phyloP scores from a whole-genome alignment of 2,797 vertebrate genomes.

The Onychomys torridus region DNA sequence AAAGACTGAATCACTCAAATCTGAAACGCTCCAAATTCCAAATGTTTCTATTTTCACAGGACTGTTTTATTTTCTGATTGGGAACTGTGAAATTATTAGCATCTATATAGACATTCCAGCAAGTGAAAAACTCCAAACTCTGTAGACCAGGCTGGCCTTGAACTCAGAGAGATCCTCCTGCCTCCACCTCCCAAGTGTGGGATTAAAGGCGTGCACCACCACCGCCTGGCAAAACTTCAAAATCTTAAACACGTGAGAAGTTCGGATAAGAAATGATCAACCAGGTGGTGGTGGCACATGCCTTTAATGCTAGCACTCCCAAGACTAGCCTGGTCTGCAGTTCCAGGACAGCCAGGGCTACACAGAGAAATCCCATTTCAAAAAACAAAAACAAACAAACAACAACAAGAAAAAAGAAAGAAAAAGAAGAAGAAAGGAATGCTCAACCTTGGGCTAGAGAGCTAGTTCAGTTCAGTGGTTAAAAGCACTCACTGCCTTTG shows the following conservation, averaged over 20 bases:
- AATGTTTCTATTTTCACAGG: neutral
- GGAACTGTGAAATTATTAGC: neutral
- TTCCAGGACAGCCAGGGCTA: neutral
- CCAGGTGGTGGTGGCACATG: neutral
- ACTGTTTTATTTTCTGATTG: neutral
- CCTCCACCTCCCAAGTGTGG: too few relatives aligned
- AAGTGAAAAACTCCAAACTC: neutral
- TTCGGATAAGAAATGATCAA: neutral
- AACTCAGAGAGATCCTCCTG: too few relatives aligned
- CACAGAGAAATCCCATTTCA: neutral
- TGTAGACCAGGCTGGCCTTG: too few relatives aligned
- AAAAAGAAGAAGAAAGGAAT: neutral
- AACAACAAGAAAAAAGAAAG: neutral
- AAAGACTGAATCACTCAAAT: too few relatives aligned
- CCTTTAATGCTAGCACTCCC: neutral
- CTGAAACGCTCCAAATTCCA: neutral
- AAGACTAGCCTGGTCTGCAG: neutral
- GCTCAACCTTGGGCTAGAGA: neutral
- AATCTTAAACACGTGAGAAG: neutral
- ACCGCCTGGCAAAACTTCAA: too few relatives aligned
- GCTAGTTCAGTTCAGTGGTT: neutral
- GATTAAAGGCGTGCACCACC: too few relatives aligned
- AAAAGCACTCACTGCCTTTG: neutral
- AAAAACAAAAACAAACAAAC: too few relatives aligned
- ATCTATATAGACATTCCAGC: neutral